These are phyloP conservation scores for Bryconaethiops microstoma DNA, from an alignment of 2,797 vertebrate species.

Conservation along the genomic window DNA sequence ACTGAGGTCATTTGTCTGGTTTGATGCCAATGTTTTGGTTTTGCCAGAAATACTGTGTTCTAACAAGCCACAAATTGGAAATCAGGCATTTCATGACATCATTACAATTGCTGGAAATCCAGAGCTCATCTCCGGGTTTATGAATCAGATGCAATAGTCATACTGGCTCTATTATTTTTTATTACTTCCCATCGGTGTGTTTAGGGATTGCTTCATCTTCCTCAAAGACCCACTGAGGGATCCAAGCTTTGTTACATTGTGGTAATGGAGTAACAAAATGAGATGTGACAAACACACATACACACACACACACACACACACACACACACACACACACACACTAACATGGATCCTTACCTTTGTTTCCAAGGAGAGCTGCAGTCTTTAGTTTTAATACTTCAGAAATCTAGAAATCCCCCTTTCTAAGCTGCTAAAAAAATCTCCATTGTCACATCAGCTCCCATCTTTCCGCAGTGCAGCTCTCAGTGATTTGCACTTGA, in stretches of 20 bases:
- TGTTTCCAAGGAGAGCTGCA: constrained; percentile 50
- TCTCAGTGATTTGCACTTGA: constrained; percentile 45
- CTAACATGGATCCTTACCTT: constrained; percentile 56
- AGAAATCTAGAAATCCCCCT: constrained; percentile 40
- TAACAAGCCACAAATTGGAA: background rate
- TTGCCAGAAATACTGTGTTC: background rate
- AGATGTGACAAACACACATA: too few species aligned
- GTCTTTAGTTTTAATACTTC: constrained; percentile 42
- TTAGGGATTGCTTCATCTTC: constrained; percentile 19
- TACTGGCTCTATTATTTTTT: background rate
- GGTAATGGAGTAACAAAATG: constrained; percentile 29
- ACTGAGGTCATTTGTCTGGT: constrained; percentile 6
- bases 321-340: background rate
- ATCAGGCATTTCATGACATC: constrained; percentile 9
- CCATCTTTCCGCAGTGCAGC: constrained; percentile 61
- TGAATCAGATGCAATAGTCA: constrained; percentile 1
- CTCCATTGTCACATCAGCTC: constrained; percentile 54
- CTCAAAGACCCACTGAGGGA: constrained; percentile 21
- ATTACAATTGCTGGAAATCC: background rate
- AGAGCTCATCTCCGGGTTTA: background rate
- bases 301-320: constrained; percentile 29
- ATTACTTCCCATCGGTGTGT: background rate
- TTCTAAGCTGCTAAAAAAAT: constrained; percentile 50
- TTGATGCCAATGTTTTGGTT: background rate
- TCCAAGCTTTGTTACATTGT: constrained; percentile 48